Evolutionary conservation across 2,113 vertebrate species (phyloP).

Genomic region (Saimiri boliviensis): DNA sequence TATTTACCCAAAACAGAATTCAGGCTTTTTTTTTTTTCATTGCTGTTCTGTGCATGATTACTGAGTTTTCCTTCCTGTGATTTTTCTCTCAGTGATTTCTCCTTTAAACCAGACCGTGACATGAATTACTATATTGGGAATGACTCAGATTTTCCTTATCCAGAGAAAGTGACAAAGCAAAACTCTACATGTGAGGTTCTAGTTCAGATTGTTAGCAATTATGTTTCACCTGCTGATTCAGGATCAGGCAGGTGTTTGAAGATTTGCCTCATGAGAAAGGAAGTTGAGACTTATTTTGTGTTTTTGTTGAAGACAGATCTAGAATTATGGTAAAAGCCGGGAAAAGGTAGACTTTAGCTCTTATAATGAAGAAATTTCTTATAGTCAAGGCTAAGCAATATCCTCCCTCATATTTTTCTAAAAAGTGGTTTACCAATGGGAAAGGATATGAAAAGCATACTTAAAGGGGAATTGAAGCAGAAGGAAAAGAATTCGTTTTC

Average conservation of each 20-base stretch:
- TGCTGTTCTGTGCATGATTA: neutral
- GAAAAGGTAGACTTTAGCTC: neutral
- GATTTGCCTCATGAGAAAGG: neutral
- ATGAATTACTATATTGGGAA: neutral
- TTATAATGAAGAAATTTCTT: neutral
- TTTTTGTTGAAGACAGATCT: neutral
- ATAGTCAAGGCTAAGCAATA: neutral
- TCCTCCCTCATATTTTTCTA: neutral
- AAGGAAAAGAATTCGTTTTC: neutral
- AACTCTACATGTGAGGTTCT: neutral
- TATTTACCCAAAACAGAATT: neutral
- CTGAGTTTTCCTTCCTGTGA: neutral
- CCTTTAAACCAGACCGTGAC: neutral
- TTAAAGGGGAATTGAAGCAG: neutral
- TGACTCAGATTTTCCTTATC: neutral
- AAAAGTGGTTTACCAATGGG: neutral
- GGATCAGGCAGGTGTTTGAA: neutral
- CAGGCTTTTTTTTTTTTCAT: neutral
- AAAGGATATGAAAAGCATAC: neutral
- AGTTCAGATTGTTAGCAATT: neutral
- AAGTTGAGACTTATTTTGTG: neutral
- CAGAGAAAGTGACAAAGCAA: neutral
- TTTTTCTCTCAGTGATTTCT: neutral
- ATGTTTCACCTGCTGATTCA: neutral
- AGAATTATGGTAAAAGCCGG: neutral